Percentiles rank a stretch among this genome's conserved stretches.
phyloP scores from a whole-genome alignment of 1,140 invertebrate genomes.

The Temnothorax longispinosus region DNA sequence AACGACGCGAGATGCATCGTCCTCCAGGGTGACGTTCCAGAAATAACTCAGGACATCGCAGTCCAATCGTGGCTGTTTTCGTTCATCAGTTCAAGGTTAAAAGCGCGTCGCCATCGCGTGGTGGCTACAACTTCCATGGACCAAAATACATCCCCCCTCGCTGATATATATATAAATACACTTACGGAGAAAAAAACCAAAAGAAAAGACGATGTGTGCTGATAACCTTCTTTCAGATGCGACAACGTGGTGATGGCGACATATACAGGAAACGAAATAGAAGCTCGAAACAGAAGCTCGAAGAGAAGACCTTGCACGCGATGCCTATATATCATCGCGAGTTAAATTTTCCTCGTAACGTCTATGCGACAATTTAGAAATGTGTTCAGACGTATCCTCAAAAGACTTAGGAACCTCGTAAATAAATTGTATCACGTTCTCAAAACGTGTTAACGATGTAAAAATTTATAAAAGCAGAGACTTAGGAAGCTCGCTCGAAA shows the following conservation, averaged over 20 bases:
- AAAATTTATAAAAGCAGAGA: neutral
- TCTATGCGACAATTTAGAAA: neutral
- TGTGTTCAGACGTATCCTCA: neutral
- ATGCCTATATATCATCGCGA: neutral
- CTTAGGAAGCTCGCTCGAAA: neutral
- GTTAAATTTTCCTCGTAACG: neutral
- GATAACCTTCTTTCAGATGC: conserved; percentile 74
- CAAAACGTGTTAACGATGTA: neutral
- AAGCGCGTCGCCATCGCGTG: conserved; percentile 69
- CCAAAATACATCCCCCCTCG: conserved; percentile 75
- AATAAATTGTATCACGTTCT: neutral
- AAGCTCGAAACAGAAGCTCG: neutral
- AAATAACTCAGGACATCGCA: conserved; percentile 74
- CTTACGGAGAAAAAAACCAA: conserved; percentile 1
- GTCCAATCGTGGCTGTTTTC: conserved; percentile 67
- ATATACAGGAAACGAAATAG: neutral
- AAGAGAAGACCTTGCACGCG: neutral
- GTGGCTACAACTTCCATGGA: conserved; percentile 69
- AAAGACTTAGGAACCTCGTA: neutral
- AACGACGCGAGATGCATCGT: conserved; percentile 52
- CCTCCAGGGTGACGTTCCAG: conserved; percentile 73
- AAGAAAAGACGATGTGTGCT: conserved; percentile 63
- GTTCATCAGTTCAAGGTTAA: conserved; percentile 83
- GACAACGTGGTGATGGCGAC: conserved; percentile 17
- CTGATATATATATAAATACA: conserved; percentile 78